Base-by-base conservation (phyloP, 2,113 vertebrate species). In the Alaudala cheleensis region DNA sequence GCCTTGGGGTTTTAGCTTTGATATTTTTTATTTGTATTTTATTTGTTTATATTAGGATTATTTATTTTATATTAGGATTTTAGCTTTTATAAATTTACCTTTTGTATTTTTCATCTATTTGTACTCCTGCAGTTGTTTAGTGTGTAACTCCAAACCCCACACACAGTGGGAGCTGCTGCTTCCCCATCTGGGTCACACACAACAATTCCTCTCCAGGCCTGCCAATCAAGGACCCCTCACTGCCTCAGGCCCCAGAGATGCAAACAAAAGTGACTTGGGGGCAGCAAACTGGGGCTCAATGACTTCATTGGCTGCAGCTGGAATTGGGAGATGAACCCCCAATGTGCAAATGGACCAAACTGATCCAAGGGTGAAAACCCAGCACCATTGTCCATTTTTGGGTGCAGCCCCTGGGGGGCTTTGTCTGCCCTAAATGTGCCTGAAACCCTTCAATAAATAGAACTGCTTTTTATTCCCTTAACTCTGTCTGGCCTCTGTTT, bases 331-430 rank as follows among this genome's bases (percentile, higher is more conserved):
- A 61, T 33, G 0, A 12, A 61, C 10, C 22, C 45, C 45, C 45
- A 77, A 3, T 2, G 0, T 77, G 73, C 73, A 77, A 33, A 50
- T 50, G 45, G 34, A 3, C 12, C 57, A 25, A 77, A 40, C 4
- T 61, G 6, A 25, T 12, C 4, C 5, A 40, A 61, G 10, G 12
- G 23, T 26, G 23, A 23, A 54, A 50, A 61, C 22, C 16, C 0
- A 0, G 9, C 34, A 18, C 1, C 4, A 1, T 24, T 0, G 2
- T 7, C 34, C 13, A 39, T 40, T 61, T 34, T 50, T 50, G 34
- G 57, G 73, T 39, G 73, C 3, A 61, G 44, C 3, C n/a, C 40
- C 11, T 58, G 72, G 15, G 40, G 31, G 33, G 2, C 28, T 58
- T 74, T 3, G 5, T 60, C n/a, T 76, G 44, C 56, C 57, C 57